Evolutionary conservation across 53 echinoderm and acorn worm genomes (phyloP).

Genomic region (Apostichopus leukothele): DNA sequence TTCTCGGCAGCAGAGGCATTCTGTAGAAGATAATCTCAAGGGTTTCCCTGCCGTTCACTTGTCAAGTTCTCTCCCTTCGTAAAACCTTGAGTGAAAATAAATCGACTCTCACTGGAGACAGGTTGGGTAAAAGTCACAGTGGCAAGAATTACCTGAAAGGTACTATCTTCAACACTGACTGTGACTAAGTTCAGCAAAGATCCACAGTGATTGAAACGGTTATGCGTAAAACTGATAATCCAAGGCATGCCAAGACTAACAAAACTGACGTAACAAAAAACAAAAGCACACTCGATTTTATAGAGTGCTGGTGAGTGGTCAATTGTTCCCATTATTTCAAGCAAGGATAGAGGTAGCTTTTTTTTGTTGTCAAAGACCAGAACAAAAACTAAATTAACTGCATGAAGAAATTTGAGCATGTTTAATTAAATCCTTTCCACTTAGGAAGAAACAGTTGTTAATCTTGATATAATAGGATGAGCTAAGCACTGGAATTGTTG

Average conservation of each 20-base stretch:
- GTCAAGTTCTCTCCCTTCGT: not conserved
- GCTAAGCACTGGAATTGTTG: not conserved
- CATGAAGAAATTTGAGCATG: not conserved
- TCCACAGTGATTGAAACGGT: too few species aligned
- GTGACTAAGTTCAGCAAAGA: too few species aligned
- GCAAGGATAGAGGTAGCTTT: too few species aligned
- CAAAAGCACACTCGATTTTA: too few species aligned
- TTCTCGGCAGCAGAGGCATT: not conserved
- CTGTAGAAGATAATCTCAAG: not conserved
- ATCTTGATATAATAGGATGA: not conserved
- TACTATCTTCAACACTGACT: not conserved
- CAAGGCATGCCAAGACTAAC: too few species aligned
- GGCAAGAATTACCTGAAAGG: not conserved
- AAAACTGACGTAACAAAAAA: too few species aligned
- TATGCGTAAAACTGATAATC: too few species aligned
- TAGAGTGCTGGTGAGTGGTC: too few species aligned
- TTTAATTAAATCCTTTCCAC: not conserved
- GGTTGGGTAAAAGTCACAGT: not conserved
- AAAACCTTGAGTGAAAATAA: not conserved
- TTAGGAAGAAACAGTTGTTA: not conserved
- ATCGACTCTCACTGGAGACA: not conserved
- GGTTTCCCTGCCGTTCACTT: not conserved
- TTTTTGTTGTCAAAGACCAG: too few species aligned
- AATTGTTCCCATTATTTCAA: too few species aligned
- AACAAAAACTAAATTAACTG: too few species aligned